Evolutionary conservation across 1,140 invertebrate genomes (phyloP), one percentile per base, ranked within the genome.

Genomic region (Scaptomyza graminum): DNA sequence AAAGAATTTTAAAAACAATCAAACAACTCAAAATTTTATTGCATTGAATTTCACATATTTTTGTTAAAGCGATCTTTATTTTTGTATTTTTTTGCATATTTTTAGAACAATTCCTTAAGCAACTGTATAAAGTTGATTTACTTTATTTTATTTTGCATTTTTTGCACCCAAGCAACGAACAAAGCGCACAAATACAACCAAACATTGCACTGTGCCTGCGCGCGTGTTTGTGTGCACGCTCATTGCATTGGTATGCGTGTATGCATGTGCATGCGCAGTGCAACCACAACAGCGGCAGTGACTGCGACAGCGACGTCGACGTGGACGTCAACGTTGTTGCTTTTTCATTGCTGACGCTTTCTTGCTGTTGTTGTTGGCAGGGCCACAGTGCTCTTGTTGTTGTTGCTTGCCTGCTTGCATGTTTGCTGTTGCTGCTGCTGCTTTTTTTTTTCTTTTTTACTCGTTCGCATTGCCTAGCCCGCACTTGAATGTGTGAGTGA

Each of bases 241-340:
- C 12, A 44, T 22, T 66, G 67, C 67, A 59, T 39, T 15, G 25
- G 60, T 75, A 41, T 83, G 43, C 41, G 71, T 76, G 67, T 75
- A 46, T 84, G 64, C 74, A 79, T 75, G 83, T 87, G 79, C 83
- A 83, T 87, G 83, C 83, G 83, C 83, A 87, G 44, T 87, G 83
- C 79, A 79, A 59, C 55, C 52, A 51, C 25, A 51, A 43, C 49
- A 15, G 39, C 28, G 28, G 6, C 28, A 3, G 8, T 54, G 28
- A 31, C 60, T 25, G 16, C 31, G 31, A 34, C 31, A 1, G 31
- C 62, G 28, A 28, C 51, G 25, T 16, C 50, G 12, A 43, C 50
- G 43, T 31, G 41, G 18, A 52, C 52, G 43, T 63, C 47, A 46
- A 52, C 51, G 47, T 62, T 51, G 56, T 66, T 74, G 60, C 72